A percentile compares a stretch with the other conserved stretches of the same genome.
Evolutionary conservation across 37 sponge, comb jelly and placozoan genomes (phyloP).

Genomic region (Amphimedon queenslandica): DNA sequence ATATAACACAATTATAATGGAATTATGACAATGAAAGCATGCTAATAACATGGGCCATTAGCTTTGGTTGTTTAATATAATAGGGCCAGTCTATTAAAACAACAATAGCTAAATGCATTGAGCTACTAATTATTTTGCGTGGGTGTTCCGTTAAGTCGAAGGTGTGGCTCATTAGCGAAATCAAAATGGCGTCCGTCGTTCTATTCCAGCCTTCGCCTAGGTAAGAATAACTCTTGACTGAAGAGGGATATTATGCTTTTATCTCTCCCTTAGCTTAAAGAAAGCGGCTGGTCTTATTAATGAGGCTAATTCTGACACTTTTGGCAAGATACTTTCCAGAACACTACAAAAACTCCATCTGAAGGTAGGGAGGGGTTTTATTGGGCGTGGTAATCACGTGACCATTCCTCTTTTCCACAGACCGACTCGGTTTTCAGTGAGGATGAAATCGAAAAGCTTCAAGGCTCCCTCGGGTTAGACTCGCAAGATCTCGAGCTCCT

Average conservation of each 20-base stretch:
- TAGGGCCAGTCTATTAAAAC: too few species aligned
- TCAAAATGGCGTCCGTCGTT: slow-evolving; percentile 33
- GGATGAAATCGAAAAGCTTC: slow-evolving; percentile 79
- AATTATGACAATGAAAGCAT: too few species aligned
- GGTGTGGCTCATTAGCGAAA: background rate
- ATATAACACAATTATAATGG: too few species aligned
- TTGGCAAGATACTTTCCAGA: slow-evolving; percentile 51
- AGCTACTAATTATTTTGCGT: too few species aligned
- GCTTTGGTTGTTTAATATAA: too few species aligned
- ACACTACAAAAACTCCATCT: slow-evolving; percentile 78
- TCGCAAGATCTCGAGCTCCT: slow-evolving; percentile 71
- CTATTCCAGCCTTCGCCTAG: slow-evolving; percentile 69
- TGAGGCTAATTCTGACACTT: slow-evolving; percentile 42
- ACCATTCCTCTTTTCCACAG: slow-evolving; percentile 25
- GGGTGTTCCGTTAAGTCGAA: background rate
- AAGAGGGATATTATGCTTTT: background rate
- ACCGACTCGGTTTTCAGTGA: slow-evolving; percentile 62
- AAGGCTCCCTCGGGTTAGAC: slow-evolving; percentile 60
- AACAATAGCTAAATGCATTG: too few species aligned
- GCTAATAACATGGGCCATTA: too few species aligned
- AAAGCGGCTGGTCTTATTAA: slow-evolving; percentile 71
- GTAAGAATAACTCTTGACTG: slow-evolving; percentile 16
- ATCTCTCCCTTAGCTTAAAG: slow-evolving; percentile 50
- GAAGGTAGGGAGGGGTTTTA: slow-evolving; percentile 37
- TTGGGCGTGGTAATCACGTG: background rate